phyloP scores from a whole-genome alignment of 1,140 invertebrate species.

The Drosophila malerkotliana region DNA sequence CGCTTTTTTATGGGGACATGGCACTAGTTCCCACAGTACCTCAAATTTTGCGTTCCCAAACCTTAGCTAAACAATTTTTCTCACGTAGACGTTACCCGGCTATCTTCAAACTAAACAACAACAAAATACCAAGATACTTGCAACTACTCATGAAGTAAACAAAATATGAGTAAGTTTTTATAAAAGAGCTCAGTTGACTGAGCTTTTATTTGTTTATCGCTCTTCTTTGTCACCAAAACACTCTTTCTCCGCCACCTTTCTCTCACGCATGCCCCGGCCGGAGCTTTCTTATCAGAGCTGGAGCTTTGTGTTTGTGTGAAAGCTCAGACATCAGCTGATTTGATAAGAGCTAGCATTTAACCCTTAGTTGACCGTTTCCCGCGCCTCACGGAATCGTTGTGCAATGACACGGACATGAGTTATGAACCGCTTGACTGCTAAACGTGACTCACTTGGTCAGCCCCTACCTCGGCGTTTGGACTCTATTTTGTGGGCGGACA shows the following conservation, averaged over 20 bases:
- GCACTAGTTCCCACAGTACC: not conserved
- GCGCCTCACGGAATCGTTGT: constrained; percentile 21
- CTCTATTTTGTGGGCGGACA: constrained; percentile 65
- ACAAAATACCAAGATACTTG: constrained; percentile 10
- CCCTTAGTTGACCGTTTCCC: constrained; percentile 53
- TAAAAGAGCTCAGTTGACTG: not conserved
- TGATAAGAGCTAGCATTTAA: constrained; percentile 59
- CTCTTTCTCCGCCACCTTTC: constrained; percentile 7
- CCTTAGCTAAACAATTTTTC: constrained; percentile 15
- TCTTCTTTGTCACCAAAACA: constrained; percentile 2
- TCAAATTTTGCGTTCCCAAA: constrained; percentile 13
- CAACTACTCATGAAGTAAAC: constrained; percentile 43
- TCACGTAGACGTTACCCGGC: constrained; percentile 21
- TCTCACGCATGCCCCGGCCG: constrained; percentile 54
- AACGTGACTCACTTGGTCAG: constrained; percentile 73
- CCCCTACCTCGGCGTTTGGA: constrained; percentile 29
- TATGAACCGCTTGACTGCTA: constrained; percentile 61
- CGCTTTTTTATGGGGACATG: not conserved
- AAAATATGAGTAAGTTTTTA: constrained; percentile 45
- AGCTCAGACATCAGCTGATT: constrained; percentile 65
- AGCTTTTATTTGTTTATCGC: constrained; percentile 11
- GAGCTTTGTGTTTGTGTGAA: constrained; percentile 9
- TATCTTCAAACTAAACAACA: constrained; percentile 1
- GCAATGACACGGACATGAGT: constrained; percentile 61
- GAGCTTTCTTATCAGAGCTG: constrained; percentile 70